Base-by-base conservation (phyloP, 2,113 vertebrate species). In the Perognathus longimembris region DNA sequence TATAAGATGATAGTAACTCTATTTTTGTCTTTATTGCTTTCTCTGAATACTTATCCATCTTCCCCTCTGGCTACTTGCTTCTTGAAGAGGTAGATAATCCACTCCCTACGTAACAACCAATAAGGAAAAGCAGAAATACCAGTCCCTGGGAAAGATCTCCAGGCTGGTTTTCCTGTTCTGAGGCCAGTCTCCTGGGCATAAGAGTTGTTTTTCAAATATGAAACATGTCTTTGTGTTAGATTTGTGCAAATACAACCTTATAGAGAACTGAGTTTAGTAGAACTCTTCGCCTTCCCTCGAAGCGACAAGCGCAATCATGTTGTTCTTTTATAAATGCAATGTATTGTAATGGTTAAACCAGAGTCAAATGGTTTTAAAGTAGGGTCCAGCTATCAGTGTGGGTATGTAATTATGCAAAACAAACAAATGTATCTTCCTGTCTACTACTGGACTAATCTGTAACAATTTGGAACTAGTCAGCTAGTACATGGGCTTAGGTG, bases 401-500 rank as follows among this genome's bases (percentile, higher is more conserved):
- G 34, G 22, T 12, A 10, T 77, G 17, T 64, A 77, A 91, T 84
- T 50, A 61, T 0, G 50, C 63, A 73, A 59, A 87, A 88, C 0
- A 24, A 38, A 45, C 50, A 3, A 80, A 32, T 63, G 63, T 28
- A 45, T 28, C 59, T 81, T 24, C 22, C 21, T 18, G 30, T 67
- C 71, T 63, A 42, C 7, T 2, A 0, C 74, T 76, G 83, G 63
- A 30, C 0, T 24, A 67, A 76, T 50, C 67, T 59, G 10, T 50
- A 85, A 80, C 73, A 81, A 63, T 34, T 81, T 87, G 71, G 38
- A 73, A 66, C 66, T 78, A 90, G 83, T 26, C 42, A 77, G 74
- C 28, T 79, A 61, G 80, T 71, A 89, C 22, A 34, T 1, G n/a
- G 34, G 71, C 32, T 66, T 59, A 50, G 69, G 22, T 57, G 67